Base-by-base conservation (phyloP, 2,113 vertebrate genomes). In the Orthonyx spaldingii region DNA sequence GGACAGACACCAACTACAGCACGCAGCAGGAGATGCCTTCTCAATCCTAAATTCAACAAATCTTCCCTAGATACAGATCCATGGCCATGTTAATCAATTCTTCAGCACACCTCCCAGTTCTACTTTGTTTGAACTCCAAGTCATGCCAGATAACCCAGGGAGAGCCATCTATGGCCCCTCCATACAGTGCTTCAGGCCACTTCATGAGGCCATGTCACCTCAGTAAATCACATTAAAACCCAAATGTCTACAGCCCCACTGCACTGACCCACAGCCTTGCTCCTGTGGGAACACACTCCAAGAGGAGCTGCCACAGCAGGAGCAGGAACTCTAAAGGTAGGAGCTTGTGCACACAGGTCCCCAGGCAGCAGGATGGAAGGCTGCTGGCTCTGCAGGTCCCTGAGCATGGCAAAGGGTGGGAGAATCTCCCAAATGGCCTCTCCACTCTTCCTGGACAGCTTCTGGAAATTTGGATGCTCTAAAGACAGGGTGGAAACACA, bases 131-230 rank as follows among this genome's bases (percentile, higher is more conserved):
- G 56, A 89, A 63, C 24, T 47, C 42, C 22, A 82, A 71, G 42
- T 13, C 39, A 15, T 1, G 8, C 23, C 2, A 46, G 26, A 57
- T 5, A 76, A 78, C 15, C 6, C 3, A 1, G 53, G 41, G 41
- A 84, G 33, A 66, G 65, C 30, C 70, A 42, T 0, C 0, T 2
- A n/a, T 0, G 5, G 39, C 42, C 27, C 19, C 49, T 20, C 21
- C 65, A 21, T 1, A 23, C 26, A 18, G 8, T 20, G n/a, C 13
- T 7, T 89, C 26, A 16, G 81, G 42, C 17, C n/a, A 21, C 82
- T 64, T 53, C 30, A 50, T 0, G 0, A 63, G 72, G 49, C 55
- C 70, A 28, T 2, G 1, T n/a, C 63, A 55, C 46, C 66, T 44
- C 41, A 22, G 47, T 27, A 64, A 85, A 71, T 24, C 65, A 66